Percentiles rank a stretch among this genome's conserved stretches.
phyloP scores from a whole-genome alignment of 2,888 invertebrate genomes.

The Liodrosophila aerea region DNA sequence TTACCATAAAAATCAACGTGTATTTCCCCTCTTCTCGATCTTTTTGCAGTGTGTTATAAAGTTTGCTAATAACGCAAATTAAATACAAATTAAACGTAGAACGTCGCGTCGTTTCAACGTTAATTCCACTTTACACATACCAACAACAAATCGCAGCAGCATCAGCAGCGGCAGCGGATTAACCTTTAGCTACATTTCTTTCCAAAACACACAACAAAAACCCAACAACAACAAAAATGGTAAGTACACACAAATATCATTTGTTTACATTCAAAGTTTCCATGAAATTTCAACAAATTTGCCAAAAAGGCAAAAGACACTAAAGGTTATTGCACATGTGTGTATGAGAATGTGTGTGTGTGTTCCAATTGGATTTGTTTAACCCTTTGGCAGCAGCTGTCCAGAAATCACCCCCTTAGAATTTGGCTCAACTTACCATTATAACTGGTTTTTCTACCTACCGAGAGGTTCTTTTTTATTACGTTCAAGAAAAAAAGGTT shows the following conservation, averaged over 20 bases:
- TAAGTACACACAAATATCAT: constrained; percentile 50
- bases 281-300: constrained; percentile 36
- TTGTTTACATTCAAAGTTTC: constrained; percentile 55
- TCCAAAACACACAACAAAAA: constrained; percentile 59
- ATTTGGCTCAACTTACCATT: too few relatives aligned
- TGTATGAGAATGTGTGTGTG: neutral
- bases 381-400: too few relatives aligned
- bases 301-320: constrained; percentile 39
- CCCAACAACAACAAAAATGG: constrained; percentile 67
- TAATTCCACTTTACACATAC: constrained; percentile 73
- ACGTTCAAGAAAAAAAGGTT: too few relatives aligned
- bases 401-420: too few relatives aligned
- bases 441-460: too few relatives aligned
- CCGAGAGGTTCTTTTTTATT: too few relatives aligned
- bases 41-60: constrained; percentile 70
- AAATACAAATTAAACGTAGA: constrained; percentile 54
- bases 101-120: constrained; percentile 56
- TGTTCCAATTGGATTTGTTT: too few relatives aligned
- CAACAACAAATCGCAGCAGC: constrained; percentile 43
- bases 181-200: constrained; percentile 69
- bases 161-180: constrained; percentile 67
- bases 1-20: constrained; percentile 31
- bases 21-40: constrained; percentile 54
- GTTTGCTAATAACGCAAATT: constrained; percentile 51
- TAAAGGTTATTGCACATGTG: constrained; percentile 15